phyloP scores from a whole-genome alignment of 2,797 vertebrate genomes.

The Dendrocincla fuliginosa region DNA sequence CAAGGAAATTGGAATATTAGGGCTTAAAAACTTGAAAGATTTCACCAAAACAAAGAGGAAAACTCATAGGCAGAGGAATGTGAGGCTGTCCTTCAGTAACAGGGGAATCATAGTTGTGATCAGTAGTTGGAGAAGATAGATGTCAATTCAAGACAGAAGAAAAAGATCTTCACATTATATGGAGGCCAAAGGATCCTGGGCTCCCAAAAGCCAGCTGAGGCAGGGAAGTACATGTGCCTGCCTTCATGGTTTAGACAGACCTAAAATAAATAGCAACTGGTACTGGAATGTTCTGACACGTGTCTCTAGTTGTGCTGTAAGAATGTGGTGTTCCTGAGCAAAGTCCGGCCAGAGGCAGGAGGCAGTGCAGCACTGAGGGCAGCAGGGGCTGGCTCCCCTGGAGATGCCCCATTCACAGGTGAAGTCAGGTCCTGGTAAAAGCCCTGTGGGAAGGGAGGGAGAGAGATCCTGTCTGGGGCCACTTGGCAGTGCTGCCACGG shows the following conservation, averaged over 20 bases:
- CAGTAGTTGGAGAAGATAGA: neutral
- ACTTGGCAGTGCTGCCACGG: rapidly evolving
- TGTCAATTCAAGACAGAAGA: neutral
- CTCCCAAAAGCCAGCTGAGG: neutral
- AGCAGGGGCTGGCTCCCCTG: neutral
- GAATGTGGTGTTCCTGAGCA: rapidly evolving
- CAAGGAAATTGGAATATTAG: neutral
- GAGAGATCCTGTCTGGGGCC: neutral
- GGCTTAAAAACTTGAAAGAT: neutral
- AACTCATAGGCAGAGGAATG: neutral
- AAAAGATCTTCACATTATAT: neutral
- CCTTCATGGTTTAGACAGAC: neutral
- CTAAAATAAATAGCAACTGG: neutral
- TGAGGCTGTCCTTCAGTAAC: neutral
- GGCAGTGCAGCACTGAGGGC: rapidly evolving
- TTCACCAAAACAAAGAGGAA: neutral
- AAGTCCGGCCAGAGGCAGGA: neutral
- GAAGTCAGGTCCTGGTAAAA: neutral
- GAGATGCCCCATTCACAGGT: rapidly evolving
- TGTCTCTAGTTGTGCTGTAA: neutral
- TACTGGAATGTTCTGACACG: neutral
- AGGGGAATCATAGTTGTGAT: neutral
- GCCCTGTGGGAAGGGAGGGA: neutral
- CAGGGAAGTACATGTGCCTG: neutral
- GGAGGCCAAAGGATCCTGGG: neutral